Evolutionary conservation across 2,113 vertebrate genomes (phyloP), one percentile per base, ranked within the genome.

Genomic region (Macroglossus sobrinus): DNA sequence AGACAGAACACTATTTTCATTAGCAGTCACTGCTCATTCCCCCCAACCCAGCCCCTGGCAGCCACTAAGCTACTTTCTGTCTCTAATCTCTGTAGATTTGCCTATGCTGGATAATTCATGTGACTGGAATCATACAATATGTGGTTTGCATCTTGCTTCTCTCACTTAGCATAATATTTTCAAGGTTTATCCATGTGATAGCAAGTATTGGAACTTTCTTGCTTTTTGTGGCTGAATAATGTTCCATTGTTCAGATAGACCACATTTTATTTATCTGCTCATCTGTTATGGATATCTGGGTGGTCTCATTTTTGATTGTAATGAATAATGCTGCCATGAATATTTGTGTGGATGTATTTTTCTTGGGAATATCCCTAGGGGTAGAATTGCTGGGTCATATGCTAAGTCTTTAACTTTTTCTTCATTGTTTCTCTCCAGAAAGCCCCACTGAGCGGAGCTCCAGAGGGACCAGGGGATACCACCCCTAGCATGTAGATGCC

Each of bases 41-140:
- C 53, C 21, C 28, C n/a, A 22, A 4, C 50, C 21, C 18, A 10
- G 22, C 4, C 35, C 33, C 82, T 35, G 13, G 28, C 43, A 85
- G 0, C 21, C 13, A 0, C 47, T 4, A 16, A 19, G 43, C 24
- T n/a, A 0, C 30, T 13, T 82, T 75, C 47, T 59, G 28, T 16
- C 22, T 28, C 55, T 12, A 4, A 4, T 38, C 4, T 30, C 75
- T 26, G 1, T 28, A 22, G 0, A 21, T 21, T 3, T 33, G 2
- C 10, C 28, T 15, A 0, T 18, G 9, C 81, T 35, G 19, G 19
- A 5, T n/a, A 35, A 45, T 84, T 53, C 45, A 9, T 5, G 1
- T 5, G 4, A 35, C 24, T 18, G 26, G 18, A 63, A 4, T 35
- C 13, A 0, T 14, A 3, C 4, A 38, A 11, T 38, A 13, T 14